Evolutionary conservation across 53 echinoderm and acorn worm species (phyloP), one percentile per base, ranked within the genome.

Genomic region (Henricia sp.): DNA sequence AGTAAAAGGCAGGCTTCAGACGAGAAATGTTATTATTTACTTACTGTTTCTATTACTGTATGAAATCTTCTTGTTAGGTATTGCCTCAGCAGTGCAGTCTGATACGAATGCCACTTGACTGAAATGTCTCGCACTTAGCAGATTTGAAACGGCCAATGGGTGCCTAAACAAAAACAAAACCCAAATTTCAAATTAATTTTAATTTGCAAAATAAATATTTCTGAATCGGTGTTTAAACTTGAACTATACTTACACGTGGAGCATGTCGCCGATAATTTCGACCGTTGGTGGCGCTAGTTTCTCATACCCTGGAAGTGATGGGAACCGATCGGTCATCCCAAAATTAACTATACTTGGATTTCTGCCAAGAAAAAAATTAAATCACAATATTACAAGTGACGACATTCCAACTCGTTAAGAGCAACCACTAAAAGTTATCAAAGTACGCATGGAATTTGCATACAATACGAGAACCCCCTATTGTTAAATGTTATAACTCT

Each of bases 311-410:
- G 94, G 94, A 52, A 93, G 32, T 44, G 84, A 72, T 6, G 94
- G 94, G 37, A 93, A 93, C 13, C 74, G 91, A 54, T 93, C 94
- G 20, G 91, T 91, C 67, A 93, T 46, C 26, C 94, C 94, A 88
- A 93, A 93, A 62, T 93, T 93, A 16, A 93, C 94, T 12, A 93
- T 70, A 75, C 94, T 91, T 42, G 94, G 94, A 74, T 91, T 93
- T 73, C 94, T 93, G 59, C 1, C 65, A 54, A 10, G 26, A 60
- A 68, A 30, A 25, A n/a, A n/a, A n/a, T n/a, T n/a, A n/a, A n/a
- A n/a, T n/a, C n/a, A n/a, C n/a, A n/a, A n/a, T n/a, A n/a, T n/a
- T n/a, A n/a, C n/a, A n/a, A n/a, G n/a, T n/a, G n/a, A n/a, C n/a
- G n/a, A n/a, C n/a, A n/a, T n/a, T n/a, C n/a, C n/a, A n/a, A n/a